phyloP scores from a whole-genome alignment of 2,888 invertebrate genomes.

The Conchocele bisecta region DNA sequence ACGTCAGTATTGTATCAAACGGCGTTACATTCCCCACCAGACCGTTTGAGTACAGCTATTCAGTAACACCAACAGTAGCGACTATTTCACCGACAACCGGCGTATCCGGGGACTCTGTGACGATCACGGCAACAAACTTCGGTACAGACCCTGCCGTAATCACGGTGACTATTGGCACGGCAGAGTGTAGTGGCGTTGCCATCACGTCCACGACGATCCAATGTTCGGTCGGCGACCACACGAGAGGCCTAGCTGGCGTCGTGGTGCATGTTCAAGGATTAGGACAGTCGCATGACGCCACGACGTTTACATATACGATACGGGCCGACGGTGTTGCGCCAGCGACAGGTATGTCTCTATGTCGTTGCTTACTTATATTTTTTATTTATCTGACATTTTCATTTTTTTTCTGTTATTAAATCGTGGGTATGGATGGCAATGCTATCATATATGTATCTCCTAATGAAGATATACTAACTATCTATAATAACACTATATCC shows the following conservation, averaged over 20 bases:
- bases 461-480: too few species aligned
- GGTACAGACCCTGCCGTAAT: slow-evolving; percentile 3
- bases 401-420: too few species aligned
- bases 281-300: slow-evolving; percentile 6
- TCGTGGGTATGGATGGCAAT: too few species aligned
- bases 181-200: slow-evolving; percentile 3
- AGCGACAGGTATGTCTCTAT: too few species aligned
- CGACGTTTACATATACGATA: slow-evolving; percentile 5
- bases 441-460: too few species aligned
- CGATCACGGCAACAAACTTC: slow-evolving; percentile 56
- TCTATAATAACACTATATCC: too few species aligned
- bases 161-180: slow-evolving; percentile 9
- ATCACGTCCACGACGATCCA: neutral
- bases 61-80: slow-evolving; percentile 48
- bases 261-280: slow-evolving; percentile 1
- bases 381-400: too few species aligned
- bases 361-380: too few species aligned
- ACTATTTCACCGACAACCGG: slow-evolving; percentile 53
- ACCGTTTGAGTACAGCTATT: slow-evolving; percentile 43
- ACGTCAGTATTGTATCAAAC: slow-evolving; percentile 53
- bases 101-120: slow-evolving; percentile 46
- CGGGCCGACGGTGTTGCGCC: neutral
- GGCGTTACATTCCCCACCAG: slow-evolving; percentile 40
- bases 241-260: slow-evolving; percentile 18
- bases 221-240: slow-evolving; percentile 18